Evolutionary conservation across 2,113 vertebrate genomes (phyloP).

Genomic region (Catagonus wagneri): DNA sequence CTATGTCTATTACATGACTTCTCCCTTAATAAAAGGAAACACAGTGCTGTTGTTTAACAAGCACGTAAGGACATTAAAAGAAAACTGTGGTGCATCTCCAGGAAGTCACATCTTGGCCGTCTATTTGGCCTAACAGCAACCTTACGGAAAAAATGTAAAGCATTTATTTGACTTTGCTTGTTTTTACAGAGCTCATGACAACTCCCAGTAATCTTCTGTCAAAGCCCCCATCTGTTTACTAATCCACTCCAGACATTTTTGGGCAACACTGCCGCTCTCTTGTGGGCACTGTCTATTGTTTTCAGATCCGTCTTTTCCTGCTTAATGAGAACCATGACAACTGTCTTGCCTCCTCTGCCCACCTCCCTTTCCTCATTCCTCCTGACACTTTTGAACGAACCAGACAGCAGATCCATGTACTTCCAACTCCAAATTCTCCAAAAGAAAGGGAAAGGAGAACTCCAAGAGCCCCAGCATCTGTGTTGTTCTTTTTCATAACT

Average conservation of each 20-base stretch:
- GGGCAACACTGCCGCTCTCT: accelerated
- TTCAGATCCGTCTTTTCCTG: not conserved
- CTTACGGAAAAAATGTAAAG: not conserved
- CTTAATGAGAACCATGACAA: not conserved
- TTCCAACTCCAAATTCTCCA: not conserved
- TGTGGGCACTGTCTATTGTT: accelerated
- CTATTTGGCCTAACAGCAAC: not conserved
- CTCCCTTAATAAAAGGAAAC: not conserved
- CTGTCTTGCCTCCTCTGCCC: not conserved
- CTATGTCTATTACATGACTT: not conserved
- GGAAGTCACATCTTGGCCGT: not conserved
- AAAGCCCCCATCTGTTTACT: not conserved
- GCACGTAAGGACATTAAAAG: not conserved
- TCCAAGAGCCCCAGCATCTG: not conserved
- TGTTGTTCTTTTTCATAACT: not conserved
- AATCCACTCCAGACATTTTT: not conserved
- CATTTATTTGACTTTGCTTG: not conserved
- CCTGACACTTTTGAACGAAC: not conserved
- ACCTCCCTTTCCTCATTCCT: not conserved
- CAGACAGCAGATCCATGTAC: not conserved
- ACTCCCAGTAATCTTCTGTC: not conserved
- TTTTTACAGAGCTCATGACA: not conserved
- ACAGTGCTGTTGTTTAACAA: not conserved
- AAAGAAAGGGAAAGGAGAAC: not conserved
- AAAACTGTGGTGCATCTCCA: not conserved